phyloP scores from a whole-genome alignment of 2,113 vertebrate genomes.

The Xiphophorus hellerii region DNA sequence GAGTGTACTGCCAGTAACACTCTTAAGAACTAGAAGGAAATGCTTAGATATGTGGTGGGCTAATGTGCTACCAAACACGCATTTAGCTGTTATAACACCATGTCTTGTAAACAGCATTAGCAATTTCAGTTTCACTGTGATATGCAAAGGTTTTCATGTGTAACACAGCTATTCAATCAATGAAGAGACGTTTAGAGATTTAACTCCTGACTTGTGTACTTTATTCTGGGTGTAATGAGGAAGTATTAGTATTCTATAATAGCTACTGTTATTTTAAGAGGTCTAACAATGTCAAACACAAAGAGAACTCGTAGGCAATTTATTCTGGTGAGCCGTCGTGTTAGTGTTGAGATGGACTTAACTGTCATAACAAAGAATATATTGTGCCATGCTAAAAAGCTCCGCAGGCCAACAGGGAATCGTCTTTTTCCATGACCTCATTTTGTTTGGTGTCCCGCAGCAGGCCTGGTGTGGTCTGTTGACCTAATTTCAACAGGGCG shows the following conservation, averaged over 20 bases:
- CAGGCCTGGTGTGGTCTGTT: constrained; percentile 57
- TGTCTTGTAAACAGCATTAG: constrained; percentile 4
- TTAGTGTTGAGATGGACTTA: constrained; percentile 61
- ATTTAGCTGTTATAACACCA: not conserved
- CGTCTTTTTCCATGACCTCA: constrained; percentile 75
- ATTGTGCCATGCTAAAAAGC: constrained; percentile 71
- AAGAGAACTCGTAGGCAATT: constrained; percentile 30
- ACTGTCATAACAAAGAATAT: constrained; percentile 73
- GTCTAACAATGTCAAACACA: constrained; percentile 44
- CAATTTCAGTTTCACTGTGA: not conserved
- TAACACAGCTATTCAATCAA: not conserved
- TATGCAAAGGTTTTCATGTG: not conserved
- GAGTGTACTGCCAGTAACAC: constrained; percentile 65
- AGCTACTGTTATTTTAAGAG: constrained; percentile 31
- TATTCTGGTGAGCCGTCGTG: constrained; percentile 43
- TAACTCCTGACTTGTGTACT: not conserved
- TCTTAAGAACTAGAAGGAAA: constrained; percentile 42
- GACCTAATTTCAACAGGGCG: constrained; percentile 62
- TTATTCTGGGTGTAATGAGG: not conserved
- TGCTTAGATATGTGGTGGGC: constrained; percentile 37
- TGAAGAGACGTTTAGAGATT: constrained; percentile 2
- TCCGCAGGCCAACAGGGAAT: constrained; percentile 55
- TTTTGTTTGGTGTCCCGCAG: constrained; percentile 69
- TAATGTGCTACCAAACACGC: constrained; percentile 31
- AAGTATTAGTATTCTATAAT: constrained; percentile 37